Evolutionary conservation across 30 jellyfish, hydroid and myxozoan genomes (phyloP), one percentile per base, ranked within the genome.

Genomic region (Rhopilema esculentum): DNA sequence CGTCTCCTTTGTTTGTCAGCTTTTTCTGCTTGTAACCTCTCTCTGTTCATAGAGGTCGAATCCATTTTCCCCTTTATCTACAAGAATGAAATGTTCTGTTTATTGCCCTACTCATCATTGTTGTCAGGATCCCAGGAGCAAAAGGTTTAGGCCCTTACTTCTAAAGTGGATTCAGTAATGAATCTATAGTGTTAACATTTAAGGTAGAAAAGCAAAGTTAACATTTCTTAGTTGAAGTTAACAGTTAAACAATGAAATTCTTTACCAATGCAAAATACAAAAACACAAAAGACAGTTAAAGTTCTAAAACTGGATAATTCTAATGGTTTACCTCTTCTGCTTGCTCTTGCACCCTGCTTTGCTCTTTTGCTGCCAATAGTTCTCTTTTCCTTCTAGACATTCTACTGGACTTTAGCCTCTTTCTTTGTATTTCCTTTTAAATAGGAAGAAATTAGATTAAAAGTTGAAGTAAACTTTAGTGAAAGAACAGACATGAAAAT

Each of bases 381-480:
- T 85, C 94, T 75, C 94, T 74, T 51, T 85, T 85, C 79, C 94
- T 85, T 49, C 88, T 22, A 25, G 94, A 85, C 94, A 85, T 85
- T 85, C 94, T 85, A 51, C 94, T 85, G 7, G 94, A 85, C 48
- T 85, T 85, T 29, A 74, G 49, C 32, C 74, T 85, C 79, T 64
- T 85, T 64, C 94, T 65, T 49, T 85, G 83, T 17, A 85, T 72
- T 74, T 74, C 94, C 94, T 85, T 31, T 8, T 49, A n/a, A n/a
- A 72, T 8, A 20, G 49, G 49, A 68, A n/a, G n/a, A 68, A 68
- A 27, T 23, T 0, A 18, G 26, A 17, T 27, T 1, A 68, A 0
- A 30, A 18, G 23, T 68, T 21, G 49, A 4, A 20, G 22, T 18
- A 57, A 57, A 17, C 25, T 22, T 57, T 57, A 4, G 23, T 4